Conservation (phyloP, 2,113 vertebrate species). For the Scophthalmus maximus region DNA sequence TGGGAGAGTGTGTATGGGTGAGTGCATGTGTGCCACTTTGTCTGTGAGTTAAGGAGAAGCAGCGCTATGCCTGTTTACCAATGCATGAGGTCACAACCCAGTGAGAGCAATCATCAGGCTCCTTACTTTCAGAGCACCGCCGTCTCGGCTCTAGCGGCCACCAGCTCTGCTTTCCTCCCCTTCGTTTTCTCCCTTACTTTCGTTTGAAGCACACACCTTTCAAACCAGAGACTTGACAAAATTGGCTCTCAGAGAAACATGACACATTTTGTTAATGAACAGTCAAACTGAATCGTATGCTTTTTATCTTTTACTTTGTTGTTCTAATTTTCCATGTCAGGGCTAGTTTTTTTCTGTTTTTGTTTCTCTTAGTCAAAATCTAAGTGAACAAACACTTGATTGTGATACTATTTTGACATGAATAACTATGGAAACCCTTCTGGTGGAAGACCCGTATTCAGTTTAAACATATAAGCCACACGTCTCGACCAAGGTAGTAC, state of each 20-base stretch:
- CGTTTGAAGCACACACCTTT: not conserved
- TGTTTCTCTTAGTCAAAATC: not conserved
- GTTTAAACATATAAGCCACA: not conserved
- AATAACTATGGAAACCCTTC: no score
- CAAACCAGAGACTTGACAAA: not conserved
- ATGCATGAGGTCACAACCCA: conserved; percentile 65
- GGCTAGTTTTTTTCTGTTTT: not conserved
- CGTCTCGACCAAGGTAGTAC: not conserved
- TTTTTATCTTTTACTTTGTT: not conserved
- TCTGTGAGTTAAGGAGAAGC: conserved; percentile 24
- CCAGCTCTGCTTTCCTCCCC: not conserved
- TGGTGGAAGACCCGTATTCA: no score
- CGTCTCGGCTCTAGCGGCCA: conserved; percentile 21
- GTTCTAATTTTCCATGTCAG: not conserved
- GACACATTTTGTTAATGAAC: conserved; percentile 7
- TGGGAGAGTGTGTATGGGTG: conserved; percentile 27
- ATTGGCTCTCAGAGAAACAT: conserved; percentile 2
- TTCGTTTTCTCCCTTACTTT: not conserved
- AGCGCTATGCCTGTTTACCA: conserved; percentile 40
- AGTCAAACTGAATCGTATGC: not conserved
- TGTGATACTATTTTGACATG: no score
- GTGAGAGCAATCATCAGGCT: conserved; percentile 49
- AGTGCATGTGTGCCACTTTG: conserved; percentile 28
- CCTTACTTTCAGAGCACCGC: conserved; percentile 4
- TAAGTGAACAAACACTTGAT: no score